These are phyloP conservation scores for Drosophila nannoptera DNA, from an alignment of 1,140 invertebrate species.

Conservation along the genomic window DNA sequence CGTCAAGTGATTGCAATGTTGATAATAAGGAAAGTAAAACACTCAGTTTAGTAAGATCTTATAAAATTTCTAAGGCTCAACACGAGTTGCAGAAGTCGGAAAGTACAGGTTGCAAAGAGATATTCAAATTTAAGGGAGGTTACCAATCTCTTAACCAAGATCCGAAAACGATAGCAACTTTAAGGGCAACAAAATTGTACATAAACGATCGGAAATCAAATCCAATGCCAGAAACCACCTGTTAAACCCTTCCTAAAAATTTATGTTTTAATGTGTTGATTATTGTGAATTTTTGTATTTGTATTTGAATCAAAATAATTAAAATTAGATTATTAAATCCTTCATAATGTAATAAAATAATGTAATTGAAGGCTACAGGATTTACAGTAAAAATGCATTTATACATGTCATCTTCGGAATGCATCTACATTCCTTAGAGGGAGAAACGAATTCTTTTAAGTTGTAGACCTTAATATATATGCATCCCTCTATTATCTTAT, in stretches of 20 bases:
- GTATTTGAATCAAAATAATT: conserved; percentile 63
- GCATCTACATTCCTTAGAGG: conserved; percentile 47
- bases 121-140: conserved; percentile 22
- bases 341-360: conserved; percentile 46
- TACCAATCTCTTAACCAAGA: conserved; percentile 24
- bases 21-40: conserved; percentile 27
- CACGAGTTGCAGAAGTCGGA: conserved; percentile 26
- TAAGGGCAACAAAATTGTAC: conserved; percentile 46
- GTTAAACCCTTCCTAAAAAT: conserved; percentile 62
- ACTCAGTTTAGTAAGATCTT: not conserved
- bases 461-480: conserved; percentile 63
- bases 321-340: conserved; percentile 35
- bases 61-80: not conserved
- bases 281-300: conserved; percentile 48
- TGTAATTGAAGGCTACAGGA: conserved; percentile 55
- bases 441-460: conserved; percentile 39
- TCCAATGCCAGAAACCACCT: conserved; percentile 71
- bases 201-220: conserved; percentile 57
- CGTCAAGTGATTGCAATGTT: conserved; percentile 56
- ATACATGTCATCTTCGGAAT: conserved; percentile 55
- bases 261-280: conserved; percentile 16
- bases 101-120: conserved; percentile 35
- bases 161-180: conserved; percentile 45
- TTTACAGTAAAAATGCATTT: conserved; percentile 73
- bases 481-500: conserved; percentile 56